Evolutionary conservation across 1,140 invertebrate genomes (phyloP).

Genomic region (Drosophila orena): DNA sequence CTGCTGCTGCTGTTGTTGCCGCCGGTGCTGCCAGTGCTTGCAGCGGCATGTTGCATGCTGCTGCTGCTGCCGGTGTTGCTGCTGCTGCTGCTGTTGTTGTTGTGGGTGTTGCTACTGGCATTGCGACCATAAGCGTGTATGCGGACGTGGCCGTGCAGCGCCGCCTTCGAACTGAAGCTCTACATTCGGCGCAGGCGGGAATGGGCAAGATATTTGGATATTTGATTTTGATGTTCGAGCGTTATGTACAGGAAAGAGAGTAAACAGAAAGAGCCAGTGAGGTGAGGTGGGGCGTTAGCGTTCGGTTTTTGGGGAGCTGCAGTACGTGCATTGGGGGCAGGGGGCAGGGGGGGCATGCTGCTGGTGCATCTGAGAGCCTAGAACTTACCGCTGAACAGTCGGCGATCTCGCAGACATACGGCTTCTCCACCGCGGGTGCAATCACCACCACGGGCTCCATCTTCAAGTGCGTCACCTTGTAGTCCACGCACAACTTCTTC

Average conservation of each 20-base stretch:
- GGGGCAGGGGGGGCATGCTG: conserved; percentile 6
- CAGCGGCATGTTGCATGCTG: conserved; percentile 46
- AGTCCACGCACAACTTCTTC: conserved; percentile 97
- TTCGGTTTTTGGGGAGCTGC: conserved; percentile 5
- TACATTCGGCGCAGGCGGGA: conserved; percentile 85
- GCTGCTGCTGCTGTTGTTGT: conserved; percentile 48
- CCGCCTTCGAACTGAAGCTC: conserved; percentile 93
- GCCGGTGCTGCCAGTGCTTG: conserved; percentile 32
- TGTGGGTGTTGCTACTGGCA: conserved; percentile 58
- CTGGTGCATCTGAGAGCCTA: not conserved
- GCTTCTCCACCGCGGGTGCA: conserved; percentile 76
- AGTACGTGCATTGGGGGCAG: conserved; percentile 6
- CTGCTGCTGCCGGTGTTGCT: conserved; percentile 38
- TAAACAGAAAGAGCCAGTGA: conserved; percentile 34
- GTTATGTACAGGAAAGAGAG: conserved; percentile 63
- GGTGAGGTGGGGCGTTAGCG: conserved; percentile 11
- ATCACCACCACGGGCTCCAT: conserved; percentile 61
- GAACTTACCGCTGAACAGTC: conserved; percentile 89
- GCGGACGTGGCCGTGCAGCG: conserved; percentile 91
- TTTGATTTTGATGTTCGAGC: conserved; percentile 31
- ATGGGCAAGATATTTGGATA: conserved; percentile 7
- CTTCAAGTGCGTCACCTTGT: conserved; percentile 85
- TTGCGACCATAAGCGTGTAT: conserved; percentile 87
- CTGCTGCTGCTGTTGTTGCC: conserved; percentile 21
- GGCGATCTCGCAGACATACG: conserved; percentile 88